Evolutionary conservation across 2,113 vertebrate genomes (phyloP).

Genomic region (Pogonocichla stellata): DNA sequence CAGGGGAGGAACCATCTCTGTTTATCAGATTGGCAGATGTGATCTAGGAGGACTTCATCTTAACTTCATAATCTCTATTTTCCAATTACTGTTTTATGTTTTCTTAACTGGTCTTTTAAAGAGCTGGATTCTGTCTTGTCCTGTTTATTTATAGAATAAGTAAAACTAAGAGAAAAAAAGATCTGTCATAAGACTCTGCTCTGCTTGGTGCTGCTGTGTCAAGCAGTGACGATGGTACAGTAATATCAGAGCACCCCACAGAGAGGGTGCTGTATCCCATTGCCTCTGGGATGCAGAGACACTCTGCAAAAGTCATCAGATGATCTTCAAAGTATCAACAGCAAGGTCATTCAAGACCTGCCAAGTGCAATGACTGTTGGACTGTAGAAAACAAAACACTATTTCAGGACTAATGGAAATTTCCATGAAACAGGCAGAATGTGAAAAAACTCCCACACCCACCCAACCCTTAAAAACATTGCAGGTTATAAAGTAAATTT

Average conservation of each 20-base stretch:
- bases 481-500: neutral
- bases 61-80: neutral
- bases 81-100: neutral
- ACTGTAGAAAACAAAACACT: neutral
- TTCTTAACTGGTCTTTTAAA: neutral
- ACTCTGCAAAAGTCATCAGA: neutral
- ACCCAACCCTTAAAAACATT: neutral
- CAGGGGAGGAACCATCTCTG: neutral
- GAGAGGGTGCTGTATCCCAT: neutral
- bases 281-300: neutral
- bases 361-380: neutral
- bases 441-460: neutral
- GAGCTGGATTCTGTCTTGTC: neutral
- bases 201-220: neutral
- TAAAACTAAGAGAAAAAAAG: neutral
- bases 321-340: neutral
- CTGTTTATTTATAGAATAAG: neutral
- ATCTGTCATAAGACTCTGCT: neutral
- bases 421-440: neutral
- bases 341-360: constrained; percentile 10
- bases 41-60: neutral
- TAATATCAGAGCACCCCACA: neutral
- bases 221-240: neutral
- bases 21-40: neutral
- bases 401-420: neutral